phyloP scores from a whole-genome alignment of 2,113 vertebrate genomes.

The Pithys albifrons region DNA sequence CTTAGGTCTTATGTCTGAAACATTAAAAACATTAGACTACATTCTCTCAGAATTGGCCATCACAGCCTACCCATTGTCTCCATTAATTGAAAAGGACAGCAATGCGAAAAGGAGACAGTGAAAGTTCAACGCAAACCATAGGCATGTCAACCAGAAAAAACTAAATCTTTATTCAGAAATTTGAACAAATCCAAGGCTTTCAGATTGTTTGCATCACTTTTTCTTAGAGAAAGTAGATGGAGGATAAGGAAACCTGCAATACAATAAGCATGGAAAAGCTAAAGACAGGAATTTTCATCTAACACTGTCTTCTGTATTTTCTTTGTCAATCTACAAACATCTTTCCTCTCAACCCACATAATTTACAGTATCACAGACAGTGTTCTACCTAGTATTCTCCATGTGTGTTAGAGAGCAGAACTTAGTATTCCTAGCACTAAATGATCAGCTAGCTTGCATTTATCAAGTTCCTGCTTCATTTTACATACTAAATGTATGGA shows the following conservation, averaged over 20 bases:
- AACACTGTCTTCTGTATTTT: not conserved
- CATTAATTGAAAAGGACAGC: not conserved
- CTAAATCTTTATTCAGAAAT: not conserved
- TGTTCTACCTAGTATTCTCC: not conserved
- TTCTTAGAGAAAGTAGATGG: not conserved
- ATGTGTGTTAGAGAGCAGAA: not conserved
- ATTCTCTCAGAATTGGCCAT: not conserved
- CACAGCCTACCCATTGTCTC: slow-evolving; percentile 21
- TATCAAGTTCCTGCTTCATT: not conserved
- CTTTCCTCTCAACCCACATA: not conserved
- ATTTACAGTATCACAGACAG: not conserved
- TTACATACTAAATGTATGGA: not conserved
- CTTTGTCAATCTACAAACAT: not conserved
- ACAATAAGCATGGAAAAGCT: not conserved
- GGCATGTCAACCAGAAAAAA: not conserved
- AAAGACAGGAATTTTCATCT: not conserved
- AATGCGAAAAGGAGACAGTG: not conserved
- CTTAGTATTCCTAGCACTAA: not conserved
- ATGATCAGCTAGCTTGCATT: not conserved
- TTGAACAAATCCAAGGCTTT: not conserved
- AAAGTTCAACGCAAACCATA: not conserved
- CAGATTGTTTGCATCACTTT: not conserved
- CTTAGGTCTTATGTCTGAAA: not conserved
- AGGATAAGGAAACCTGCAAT: not conserved
- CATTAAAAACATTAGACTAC: not conserved